These are phyloP conservation scores for Cylloceria caligata DNA, from an alignment of 2,888 invertebrate species.

Conservation along the genomic window DNA sequence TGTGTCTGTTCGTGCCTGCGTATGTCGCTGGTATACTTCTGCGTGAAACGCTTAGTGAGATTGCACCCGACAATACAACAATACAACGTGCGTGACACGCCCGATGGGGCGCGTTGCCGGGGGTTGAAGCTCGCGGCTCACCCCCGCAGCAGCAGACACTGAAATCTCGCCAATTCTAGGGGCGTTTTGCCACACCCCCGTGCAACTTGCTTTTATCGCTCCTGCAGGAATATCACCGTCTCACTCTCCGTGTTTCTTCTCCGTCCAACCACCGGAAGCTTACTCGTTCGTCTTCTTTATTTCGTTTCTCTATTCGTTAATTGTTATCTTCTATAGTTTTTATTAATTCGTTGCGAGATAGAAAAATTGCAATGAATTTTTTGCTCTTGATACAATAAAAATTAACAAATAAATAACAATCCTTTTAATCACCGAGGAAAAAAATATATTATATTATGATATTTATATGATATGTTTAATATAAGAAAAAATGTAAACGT, in stretches of 20 bases:
- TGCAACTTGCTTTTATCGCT: constrained; percentile 63
- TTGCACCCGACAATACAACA: constrained; percentile 84
- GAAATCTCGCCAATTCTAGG: constrained; percentile 84
- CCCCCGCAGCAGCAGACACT: constrained; percentile 76
- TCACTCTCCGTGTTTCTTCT: not conserved
- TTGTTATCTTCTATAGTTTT: not conserved
- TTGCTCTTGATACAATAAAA: not conserved
- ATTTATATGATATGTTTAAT: too few relatives aligned
- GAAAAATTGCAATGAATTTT: not conserved
- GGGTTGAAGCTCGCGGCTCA: constrained; percentile 52
- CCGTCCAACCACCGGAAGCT: not conserved
- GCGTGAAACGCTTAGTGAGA: constrained; percentile 84
- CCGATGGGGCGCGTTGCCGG: constrained; percentile 78
- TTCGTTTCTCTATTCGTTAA: not conserved
- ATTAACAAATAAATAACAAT: not conserved
- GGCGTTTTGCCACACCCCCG: constrained; percentile 81
- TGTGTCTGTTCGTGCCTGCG: constrained; percentile 69
- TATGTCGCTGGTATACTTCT: constrained; percentile 71
- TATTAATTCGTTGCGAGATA: not conserved
- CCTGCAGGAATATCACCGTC: constrained; percentile 26
- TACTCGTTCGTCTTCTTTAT: not conserved
- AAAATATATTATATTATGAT: too few relatives aligned
- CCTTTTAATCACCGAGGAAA: too few relatives aligned
- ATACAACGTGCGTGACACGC: constrained; percentile 84
- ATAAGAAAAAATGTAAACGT: not conserved